Evolutionary conservation across 2,888 invertebrate genomes (phyloP).

Genomic region (Nesidiocoris tenuis): DNA sequence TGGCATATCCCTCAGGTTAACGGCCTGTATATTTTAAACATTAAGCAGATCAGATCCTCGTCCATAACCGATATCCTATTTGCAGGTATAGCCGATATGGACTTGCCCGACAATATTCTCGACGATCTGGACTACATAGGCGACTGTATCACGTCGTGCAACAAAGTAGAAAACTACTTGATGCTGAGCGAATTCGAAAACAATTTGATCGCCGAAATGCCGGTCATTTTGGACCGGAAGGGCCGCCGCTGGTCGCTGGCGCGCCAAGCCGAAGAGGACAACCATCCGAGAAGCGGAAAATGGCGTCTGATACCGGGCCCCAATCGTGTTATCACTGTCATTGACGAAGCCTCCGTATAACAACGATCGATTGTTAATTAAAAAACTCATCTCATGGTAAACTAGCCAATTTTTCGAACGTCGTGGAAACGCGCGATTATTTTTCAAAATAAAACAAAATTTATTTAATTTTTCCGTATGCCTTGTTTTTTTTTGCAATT

Average conservation of each 20-base stretch:
- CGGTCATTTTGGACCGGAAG: slow-evolving; percentile 69
- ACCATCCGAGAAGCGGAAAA: slow-evolving; percentile 53
- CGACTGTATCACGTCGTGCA: slow-evolving; percentile 81
- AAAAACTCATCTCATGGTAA: too few relatives aligned
- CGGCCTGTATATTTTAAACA: too few relatives aligned
- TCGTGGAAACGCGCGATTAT: not conserved
- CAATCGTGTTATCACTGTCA: slow-evolving; percentile 72
- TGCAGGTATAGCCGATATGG: slow-evolving; percentile 73
- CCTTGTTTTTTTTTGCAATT: not conserved
- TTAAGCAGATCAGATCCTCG: too few relatives aligned
- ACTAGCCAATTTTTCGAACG: too few relatives aligned
- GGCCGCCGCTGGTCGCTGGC: slow-evolving; percentile 73
- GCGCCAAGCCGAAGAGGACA: slow-evolving; percentile 54
- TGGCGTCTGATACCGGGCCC: slow-evolving; percentile 56
- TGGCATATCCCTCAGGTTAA: too few relatives aligned
- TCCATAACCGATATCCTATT: too few relatives aligned
- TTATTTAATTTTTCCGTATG: not conserved
- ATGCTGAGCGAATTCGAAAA: slow-evolving; percentile 86
- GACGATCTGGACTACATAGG: slow-evolving; percentile 78
- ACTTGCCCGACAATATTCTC: slow-evolving; percentile 74
- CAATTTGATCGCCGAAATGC: slow-evolving; percentile 76
- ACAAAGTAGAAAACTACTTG: slow-evolving; percentile 81
- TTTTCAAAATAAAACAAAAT: not conserved
- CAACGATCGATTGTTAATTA: slow-evolving; percentile 50
- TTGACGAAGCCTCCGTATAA: slow-evolving; percentile 70